Evolutionary conservation across 2,888 invertebrate species (phyloP).

Genomic region (Mimachlamys varia): DNA sequence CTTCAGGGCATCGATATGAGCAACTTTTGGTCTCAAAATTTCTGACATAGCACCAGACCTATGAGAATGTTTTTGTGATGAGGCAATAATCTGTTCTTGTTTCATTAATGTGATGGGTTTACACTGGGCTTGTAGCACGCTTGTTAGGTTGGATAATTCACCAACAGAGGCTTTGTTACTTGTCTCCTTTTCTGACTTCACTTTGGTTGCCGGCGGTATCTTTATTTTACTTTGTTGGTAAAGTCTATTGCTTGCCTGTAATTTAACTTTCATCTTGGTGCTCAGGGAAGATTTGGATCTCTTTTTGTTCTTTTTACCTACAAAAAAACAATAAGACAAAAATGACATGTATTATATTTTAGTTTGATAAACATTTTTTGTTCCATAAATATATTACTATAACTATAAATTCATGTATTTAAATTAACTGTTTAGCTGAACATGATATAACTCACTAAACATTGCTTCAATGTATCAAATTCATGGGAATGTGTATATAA

Average conservation of each 20-base stretch:
- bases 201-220: slow-evolving; percentile 9
- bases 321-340: no score
- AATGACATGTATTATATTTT: no score
- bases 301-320: slow-evolving; percentile 60
- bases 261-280: neutral
- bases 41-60: slow-evolving; percentile 36
- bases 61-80: slow-evolving; percentile 1
- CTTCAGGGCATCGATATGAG: neutral
- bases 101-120: neutral
- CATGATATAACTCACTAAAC: no score
- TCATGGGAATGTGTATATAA: no score
- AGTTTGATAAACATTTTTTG: no score
- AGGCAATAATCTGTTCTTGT: neutral
- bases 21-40: slow-evolving; percentile 5
- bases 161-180: neutral
- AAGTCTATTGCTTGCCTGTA: slow-evolving; percentile 19
- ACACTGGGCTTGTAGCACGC: neutral
- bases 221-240: neutral
- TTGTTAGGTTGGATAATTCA: neutral
- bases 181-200: neutral
- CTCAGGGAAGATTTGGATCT: slow-evolving; percentile 49
- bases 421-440: no score
- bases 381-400: no score
- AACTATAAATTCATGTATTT: no score
- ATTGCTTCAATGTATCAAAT: no score